These are phyloP conservation scores for Tuberolachnus salignus DNA, from an alignment of 2,888 invertebrate genomes.

Conservation along the genomic window DNA sequence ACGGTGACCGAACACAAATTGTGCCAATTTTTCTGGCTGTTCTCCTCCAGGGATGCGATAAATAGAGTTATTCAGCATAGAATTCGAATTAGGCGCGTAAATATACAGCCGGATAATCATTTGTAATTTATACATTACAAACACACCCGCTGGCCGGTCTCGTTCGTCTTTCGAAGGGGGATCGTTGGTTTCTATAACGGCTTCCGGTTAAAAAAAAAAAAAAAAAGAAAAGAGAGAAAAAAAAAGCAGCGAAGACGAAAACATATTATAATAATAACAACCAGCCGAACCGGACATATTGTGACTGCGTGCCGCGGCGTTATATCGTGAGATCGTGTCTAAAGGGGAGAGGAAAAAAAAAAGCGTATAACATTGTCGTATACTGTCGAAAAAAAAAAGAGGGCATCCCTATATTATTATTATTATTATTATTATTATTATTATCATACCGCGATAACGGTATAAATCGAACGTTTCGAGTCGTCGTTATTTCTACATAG, in stretches of 20 bases:
- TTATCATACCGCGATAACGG: slow-evolving; percentile 5
- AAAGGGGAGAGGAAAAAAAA: background rate
- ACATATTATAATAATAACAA: background rate
- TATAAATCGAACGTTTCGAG: slow-evolving; percentile 1
- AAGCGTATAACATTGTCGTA: background rate
- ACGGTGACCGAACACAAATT: no score
- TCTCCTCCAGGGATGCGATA: no score
- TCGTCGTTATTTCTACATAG: slow-evolving; percentile 25
- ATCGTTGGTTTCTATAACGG: slow-evolving; percentile 26
- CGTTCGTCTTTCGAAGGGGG: slow-evolving; percentile 16
- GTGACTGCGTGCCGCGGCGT: background rate
- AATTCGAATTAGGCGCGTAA: background rate
- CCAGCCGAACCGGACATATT: slow-evolving; percentile 10
- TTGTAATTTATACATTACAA: slow-evolving; percentile 4
- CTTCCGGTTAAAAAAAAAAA: slow-evolving; percentile 32
- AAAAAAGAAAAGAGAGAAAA: slow-evolving; percentile 39
- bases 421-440: no score
- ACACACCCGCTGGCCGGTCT: no score
- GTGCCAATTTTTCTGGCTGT: no score
- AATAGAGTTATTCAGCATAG: no score
- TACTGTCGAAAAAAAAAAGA: background rate
- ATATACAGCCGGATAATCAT: background rate
- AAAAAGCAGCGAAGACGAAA: no score
- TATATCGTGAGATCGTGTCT: background rate
- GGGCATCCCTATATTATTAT: no score